A percentile compares a stretch with the other conserved stretches of the same genome.
These are phyloP conservation scores for Mesoligia furuncula DNA, from an alignment of 2,888 invertebrate genomes.

Conservation along the genomic window DNA sequence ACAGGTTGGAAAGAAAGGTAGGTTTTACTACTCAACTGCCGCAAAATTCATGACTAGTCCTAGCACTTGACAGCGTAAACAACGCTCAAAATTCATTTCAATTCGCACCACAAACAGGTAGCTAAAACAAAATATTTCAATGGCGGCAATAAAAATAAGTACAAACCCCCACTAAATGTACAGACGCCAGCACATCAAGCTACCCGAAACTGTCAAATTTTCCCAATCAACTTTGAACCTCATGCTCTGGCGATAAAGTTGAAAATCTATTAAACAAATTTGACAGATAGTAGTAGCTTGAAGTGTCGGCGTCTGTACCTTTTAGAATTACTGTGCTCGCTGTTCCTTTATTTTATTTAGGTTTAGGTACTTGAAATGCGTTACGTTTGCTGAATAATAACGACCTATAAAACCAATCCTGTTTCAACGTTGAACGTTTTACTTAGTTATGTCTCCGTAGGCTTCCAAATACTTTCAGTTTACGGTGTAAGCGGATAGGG, in stretches of 20 bases:
- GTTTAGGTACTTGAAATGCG: conserved; percentile 60
- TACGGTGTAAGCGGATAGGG: conserved; percentile 31
- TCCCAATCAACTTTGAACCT: too few species aligned
- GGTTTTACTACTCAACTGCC: too few species aligned
- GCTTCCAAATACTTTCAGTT: conserved; percentile 57
- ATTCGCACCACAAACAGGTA: conserved; percentile 51
- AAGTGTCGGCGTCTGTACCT: too few species aligned
- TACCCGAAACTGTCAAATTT: too few species aligned
- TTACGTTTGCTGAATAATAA: conserved; percentile 66
- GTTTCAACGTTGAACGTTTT: conserved; percentile 52
- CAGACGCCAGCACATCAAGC: too few species aligned
- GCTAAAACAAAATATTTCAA: conserved; percentile 63
- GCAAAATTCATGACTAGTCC: not conserved
- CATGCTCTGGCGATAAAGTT: too few species aligned
- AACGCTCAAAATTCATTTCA: conserved; percentile 46
- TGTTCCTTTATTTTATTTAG: conserved; percentile 68
- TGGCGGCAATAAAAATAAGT: conserved; percentile 63
- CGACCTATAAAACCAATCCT: conserved; percentile 58
- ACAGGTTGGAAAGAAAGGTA: too few species aligned
- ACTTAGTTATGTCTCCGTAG: conserved; percentile 46
- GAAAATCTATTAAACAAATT: too few species aligned
- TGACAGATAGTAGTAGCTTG: too few species aligned
- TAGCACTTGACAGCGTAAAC: not conserved
- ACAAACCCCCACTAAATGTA: conserved; percentile 52
- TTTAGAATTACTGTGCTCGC: conserved; percentile 64